Evolutionary conservation across 2,113 vertebrate genomes (phyloP).

Genomic region (Nettapus auritus): DNA sequence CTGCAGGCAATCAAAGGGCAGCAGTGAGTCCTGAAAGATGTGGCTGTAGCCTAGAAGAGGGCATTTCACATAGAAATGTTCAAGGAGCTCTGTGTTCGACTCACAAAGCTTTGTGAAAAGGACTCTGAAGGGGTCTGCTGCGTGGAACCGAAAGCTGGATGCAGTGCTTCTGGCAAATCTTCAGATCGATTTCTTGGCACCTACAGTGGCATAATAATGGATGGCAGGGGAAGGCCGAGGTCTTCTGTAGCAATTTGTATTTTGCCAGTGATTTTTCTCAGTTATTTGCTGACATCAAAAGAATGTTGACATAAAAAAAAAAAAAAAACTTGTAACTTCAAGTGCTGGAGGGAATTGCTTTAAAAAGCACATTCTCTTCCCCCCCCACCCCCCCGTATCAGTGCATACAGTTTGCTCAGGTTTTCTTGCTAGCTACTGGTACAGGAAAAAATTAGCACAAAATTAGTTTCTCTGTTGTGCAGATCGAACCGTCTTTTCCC

Average conservation of each 20-base stretch:
- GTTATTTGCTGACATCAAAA: not conserved
- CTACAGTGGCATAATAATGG: not conserved
- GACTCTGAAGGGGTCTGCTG: not conserved
- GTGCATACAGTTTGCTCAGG: not conserved
- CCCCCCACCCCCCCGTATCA: not conserved
- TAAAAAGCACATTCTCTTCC: not conserved
- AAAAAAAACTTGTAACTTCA: not conserved
- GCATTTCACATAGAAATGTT: not conserved
- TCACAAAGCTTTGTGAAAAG: not conserved
- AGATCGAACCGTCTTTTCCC: not conserved
- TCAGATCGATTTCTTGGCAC: not conserved
- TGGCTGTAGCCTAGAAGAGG: not conserved
- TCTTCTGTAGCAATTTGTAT: not conserved
- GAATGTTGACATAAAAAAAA: accelerated
- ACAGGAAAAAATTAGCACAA: not conserved
- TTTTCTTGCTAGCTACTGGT: not conserved
- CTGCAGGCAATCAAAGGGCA: not conserved
- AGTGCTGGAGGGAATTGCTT: not conserved
- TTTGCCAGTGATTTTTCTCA: not conserved
- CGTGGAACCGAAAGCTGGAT: not conserved
- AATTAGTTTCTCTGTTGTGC: not conserved
- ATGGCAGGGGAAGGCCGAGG: not conserved
- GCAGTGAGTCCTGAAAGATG: accelerated
- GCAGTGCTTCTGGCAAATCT: not conserved
- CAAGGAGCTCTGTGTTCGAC: not conserved